phyloP scores from a whole-genome alignment of 2,888 invertebrate genomes.

The Acleris sparsana region DNA sequence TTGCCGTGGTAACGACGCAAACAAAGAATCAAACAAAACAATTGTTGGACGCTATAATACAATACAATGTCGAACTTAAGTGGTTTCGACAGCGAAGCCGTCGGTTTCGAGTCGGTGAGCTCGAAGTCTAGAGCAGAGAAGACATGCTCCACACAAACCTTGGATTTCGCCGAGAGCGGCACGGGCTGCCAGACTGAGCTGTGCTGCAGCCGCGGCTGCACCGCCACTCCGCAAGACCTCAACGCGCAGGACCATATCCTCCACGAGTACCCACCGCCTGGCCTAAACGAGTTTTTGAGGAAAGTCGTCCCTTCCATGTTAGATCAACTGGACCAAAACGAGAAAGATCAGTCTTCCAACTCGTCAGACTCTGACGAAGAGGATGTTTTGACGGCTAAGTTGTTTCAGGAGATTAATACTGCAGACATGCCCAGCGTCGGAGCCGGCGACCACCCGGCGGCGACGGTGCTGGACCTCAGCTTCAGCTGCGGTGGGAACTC shows the following conservation, averaged over 20 bases:
- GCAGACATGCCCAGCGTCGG: constrained; percentile 50
- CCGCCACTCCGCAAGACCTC: constrained; percentile 56
- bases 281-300: constrained; percentile 66
- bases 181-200: constrained; percentile 58
- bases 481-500: constrained; percentile 72
- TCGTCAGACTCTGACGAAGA: constrained; percentile 75
- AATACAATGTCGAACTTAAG: constrained; percentile 64
- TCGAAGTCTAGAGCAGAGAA: constrained; percentile 48
- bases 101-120: constrained; percentile 65
- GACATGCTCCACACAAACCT: constrained; percentile 61
- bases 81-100: constrained; percentile 69
- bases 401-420: constrained; percentile 63
- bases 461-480: constrained; percentile 57
- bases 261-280: constrained; percentile 61
- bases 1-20: neutral
- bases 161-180: constrained; percentile 55
- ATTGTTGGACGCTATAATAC: neutral
- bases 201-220: constrained; percentile 55
- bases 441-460: constrained; percentile 59
- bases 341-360: constrained; percentile 50
- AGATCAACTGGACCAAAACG: constrained; percentile 64
- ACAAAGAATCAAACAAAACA: constrained; percentile 12
- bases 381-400: constrained; percentile 56
- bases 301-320: constrained; percentile 68
- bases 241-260: constrained; percentile 51